Conservation (phyloP, 1,140 invertebrate genomes). For the Atta cephalotes region DNA sequence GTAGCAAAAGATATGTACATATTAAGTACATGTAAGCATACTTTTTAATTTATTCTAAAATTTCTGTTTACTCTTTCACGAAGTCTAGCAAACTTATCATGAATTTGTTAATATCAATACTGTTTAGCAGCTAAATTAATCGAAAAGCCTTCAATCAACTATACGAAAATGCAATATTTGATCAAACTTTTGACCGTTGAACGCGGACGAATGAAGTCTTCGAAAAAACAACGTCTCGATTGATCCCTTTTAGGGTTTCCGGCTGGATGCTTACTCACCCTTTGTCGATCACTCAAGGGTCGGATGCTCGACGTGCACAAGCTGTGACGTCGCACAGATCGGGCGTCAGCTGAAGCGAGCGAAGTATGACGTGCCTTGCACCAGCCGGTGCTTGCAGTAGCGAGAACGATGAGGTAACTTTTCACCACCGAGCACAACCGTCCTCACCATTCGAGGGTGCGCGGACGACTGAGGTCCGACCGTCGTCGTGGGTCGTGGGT, state of each 20-base stretch:
- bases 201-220: background rate
- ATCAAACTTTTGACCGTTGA: conserved; percentile 20
- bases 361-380: conserved; percentile 60
- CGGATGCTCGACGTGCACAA: conserved; percentile 16
- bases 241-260: conserved; percentile 55
- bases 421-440: conserved; percentile 68
- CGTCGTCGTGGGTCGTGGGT: conserved; percentile 82
- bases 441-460: conserved; percentile 83
- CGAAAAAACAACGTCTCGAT: conserved; percentile 44
- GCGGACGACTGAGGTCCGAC: conserved; percentile 82
- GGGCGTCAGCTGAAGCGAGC: conserved; percentile 66
- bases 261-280: conserved; percentile 40
- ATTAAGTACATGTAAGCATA: background rate
- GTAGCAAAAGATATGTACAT: background rate
- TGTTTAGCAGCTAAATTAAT: background rate
- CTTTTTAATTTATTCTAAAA: background rate
- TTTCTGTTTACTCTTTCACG: background rate
- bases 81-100: background rate
- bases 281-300: conserved; percentile 47
- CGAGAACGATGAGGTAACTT: conserved; percentile 11
- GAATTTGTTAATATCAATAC: background rate
- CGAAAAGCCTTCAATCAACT: conserved; percentile 28
- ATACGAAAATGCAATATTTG: conserved; percentile 22
- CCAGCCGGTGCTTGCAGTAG: conserved; percentile 51
- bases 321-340: conserved; percentile 40